These are phyloP conservation scores for Hylaeus volcanicus DNA, from an alignment of 1,140 invertebrate genomes.

Conservation along the genomic window DNA sequence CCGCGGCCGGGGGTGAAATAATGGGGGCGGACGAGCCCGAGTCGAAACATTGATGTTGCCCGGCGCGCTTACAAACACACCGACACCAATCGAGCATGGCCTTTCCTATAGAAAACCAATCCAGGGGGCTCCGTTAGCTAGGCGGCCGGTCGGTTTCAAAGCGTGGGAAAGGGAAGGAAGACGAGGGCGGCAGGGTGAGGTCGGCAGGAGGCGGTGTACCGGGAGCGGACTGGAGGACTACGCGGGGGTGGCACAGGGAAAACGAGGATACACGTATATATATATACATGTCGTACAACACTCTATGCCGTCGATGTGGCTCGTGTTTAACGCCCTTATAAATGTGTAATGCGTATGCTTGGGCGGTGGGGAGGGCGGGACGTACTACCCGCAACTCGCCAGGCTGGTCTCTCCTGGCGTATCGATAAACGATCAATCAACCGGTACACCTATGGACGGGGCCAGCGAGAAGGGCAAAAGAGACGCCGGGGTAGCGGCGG, in stretches of 20 bases:
- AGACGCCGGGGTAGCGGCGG: slow-evolving; percentile 39
- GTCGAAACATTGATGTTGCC: slow-evolving; percentile 74
- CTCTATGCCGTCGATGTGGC: slow-evolving; percentile 64
- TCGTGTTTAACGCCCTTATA: slow-evolving; percentile 74
- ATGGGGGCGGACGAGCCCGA: slow-evolving; percentile 71
- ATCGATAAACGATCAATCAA: slow-evolving; percentile 79
- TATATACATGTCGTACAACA: slow-evolving; percentile 47
- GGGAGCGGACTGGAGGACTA: slow-evolving; percentile 38
- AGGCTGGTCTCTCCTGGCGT: slow-evolving; percentile 56
- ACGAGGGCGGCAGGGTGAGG: slow-evolving; percentile 9
- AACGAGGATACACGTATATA: slow-evolving; percentile 23
- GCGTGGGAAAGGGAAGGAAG: slow-evolving; percentile 27
- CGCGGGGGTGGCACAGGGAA: slow-evolving; percentile 40
- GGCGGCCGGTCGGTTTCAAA: slow-evolving; percentile 59
- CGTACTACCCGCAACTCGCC: slow-evolving; percentile 62
- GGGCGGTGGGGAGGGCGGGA: slow-evolving; percentile 49
- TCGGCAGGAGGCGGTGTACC: slow-evolving; percentile 15
- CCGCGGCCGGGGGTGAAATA: slow-evolving; percentile 71
- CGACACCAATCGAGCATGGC: slow-evolving; percentile 70
- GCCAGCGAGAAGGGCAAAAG: slow-evolving; percentile 59
- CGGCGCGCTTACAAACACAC: slow-evolving; percentile 69
- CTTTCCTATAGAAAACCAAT: slow-evolving; percentile 68
- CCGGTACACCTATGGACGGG: slow-evolving; percentile 69
- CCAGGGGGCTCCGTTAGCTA: slow-evolving; percentile 63
- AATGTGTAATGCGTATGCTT: slow-evolving; percentile 72